Evolutionary conservation across 2,113 vertebrate species (phyloP), one percentile per base, ranked within the genome.

Genomic region (Odocoileus virginianus): DNA sequence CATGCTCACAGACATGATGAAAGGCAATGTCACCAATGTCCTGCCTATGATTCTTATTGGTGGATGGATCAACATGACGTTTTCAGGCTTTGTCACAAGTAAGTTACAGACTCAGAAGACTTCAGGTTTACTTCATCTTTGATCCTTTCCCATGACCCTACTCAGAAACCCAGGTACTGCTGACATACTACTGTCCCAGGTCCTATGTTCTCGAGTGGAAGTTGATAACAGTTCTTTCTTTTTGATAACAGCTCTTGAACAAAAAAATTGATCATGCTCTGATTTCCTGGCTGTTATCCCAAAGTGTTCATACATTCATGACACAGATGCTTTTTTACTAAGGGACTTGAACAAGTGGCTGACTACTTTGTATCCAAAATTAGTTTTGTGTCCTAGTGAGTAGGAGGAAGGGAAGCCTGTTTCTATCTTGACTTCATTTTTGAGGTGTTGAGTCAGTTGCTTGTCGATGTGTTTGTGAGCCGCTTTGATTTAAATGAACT

Each of bases 1-100:
- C 96, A 99, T 99, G 99, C 98, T 99, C 98, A 99, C 99, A 25
- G 99, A 99, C 97, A 99, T 99, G 99, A 99, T 99, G 99, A 99
- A 99, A 98, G 99, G 99, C 97, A 99, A 99, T n/a, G 99, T 99
- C 89, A 99, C 99, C 57, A 99, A 99, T 3, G 99, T 99, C 58
- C 99, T 99, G 98, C 99, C 99, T 40, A 99, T 99, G 99, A 99
- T 99, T 98, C 99, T 99, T 81, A 99, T 99, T 1, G 99, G 99
- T 11, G 99, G 99, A 5, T 99, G 99, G 99, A 99, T 99, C 98
- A 99, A 99, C 98, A 99, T 99, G 99, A 99, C 99, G 0, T 99
- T 99, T 97, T 99, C 99, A 1, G 99, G 99, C 96, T 99, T 99
- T 98, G 99, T 99, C 95, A 99, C 99, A 98, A 99, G 99, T 99